phyloP scores from a whole-genome alignment of 2,888 invertebrate genomes.

The Latrodectus elegans region DNA sequence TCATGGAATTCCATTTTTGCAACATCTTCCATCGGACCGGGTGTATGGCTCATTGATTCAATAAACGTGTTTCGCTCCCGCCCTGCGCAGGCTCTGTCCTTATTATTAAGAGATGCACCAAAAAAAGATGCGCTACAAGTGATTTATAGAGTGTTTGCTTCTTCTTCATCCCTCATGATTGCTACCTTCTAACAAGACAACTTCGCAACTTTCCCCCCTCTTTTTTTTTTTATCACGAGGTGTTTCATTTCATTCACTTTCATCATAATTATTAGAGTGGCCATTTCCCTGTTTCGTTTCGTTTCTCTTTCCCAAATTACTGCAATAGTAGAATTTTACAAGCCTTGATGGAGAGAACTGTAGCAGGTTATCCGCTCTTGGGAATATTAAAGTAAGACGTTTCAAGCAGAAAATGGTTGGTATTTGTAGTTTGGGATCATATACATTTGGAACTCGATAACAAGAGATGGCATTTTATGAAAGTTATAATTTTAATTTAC shows the following conservation, averaged over 20 bases:
- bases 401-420: too few species aligned
- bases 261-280: conserved; percentile 31
- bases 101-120: not conserved
- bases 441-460: too few species aligned
- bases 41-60: conserved; percentile 52
- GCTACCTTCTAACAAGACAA: conserved; percentile 29
- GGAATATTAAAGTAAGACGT: too few species aligned
- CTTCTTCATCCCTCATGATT: conserved; percentile 15
- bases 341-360: too few species aligned
- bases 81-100: not conserved
- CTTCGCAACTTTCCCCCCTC: not conserved
- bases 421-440: too few species aligned
- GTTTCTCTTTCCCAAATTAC: not conserved
- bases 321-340: too few species aligned
- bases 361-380: too few species aligned
- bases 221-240: conserved; percentile 13
- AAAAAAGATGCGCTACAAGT: conserved; percentile 19
- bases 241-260: conserved; percentile 31
- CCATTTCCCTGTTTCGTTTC: conserved; percentile 31
- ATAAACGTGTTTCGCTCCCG: conserved; percentile 33
- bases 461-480: too few species aligned
- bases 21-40: conserved; percentile 18
- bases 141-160: conserved; percentile 13
- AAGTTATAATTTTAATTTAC: too few species aligned
- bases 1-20: not conserved